phyloP scores from a whole-genome alignment of 2,797 vertebrate species.

The Oreonectes daqikongensis region DNA sequence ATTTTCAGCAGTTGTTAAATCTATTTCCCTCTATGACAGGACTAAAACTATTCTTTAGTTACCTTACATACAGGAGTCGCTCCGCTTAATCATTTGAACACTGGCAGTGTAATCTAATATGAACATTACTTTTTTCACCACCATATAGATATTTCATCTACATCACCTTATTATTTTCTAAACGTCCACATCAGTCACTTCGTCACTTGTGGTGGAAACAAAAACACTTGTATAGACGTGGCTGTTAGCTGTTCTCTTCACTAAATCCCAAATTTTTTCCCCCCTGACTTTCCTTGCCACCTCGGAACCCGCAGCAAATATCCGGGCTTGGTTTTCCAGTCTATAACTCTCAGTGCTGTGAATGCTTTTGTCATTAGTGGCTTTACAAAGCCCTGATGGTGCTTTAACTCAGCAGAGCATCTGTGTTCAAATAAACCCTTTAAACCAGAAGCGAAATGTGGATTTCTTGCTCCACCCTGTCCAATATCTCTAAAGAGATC shows the following conservation, averaged over 20 bases:
- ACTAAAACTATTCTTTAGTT: conserved; percentile 6
- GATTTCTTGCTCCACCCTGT: conserved; percentile 22
- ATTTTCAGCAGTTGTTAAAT: conserved; percentile 15
- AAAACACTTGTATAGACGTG: conserved; percentile 24
- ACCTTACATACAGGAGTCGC: not conserved
- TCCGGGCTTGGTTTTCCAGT: conserved; percentile 35
- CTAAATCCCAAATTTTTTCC: conserved; percentile 10
- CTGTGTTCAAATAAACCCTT: conserved; percentile 43
- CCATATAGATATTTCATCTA: not conserved
- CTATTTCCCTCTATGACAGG: not conserved
- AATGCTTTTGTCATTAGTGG: conserved; percentile 53
- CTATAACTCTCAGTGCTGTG: conserved; percentile 33
- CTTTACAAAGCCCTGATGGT: conserved; percentile 30
- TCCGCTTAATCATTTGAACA: not conserved
- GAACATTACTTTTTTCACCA: too few species aligned
- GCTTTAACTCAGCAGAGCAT: conserved; percentile 23
- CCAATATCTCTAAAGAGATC: not conserved
- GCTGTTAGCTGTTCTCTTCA: conserved; percentile 6
- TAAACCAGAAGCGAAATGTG: conserved; percentile 1
- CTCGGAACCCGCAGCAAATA: conserved; percentile 36
- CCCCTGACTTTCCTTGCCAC: conserved; percentile 12
- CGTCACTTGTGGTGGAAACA: conserved; percentile 32
- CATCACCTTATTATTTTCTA: conserved; percentile 16
- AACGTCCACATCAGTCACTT: conserved; percentile 15
- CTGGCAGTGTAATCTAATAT: too few species aligned